phyloP scores from a whole-genome alignment of 2,888 invertebrate genomes.

The Ophion obscuratus region DNA sequence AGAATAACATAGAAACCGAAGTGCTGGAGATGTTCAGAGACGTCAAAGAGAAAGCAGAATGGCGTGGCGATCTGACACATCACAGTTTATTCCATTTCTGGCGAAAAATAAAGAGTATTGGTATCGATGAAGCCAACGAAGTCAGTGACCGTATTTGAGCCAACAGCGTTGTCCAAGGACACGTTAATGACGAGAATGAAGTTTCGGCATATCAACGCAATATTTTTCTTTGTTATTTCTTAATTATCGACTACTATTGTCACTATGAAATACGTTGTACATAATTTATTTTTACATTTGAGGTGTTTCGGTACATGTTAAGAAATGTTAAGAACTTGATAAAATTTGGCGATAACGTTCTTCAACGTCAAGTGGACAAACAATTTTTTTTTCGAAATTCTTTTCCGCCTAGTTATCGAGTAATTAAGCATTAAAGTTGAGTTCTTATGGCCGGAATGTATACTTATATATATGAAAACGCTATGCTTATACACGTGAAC shows the following conservation, averaged over 20 bases:
- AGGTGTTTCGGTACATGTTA: not conserved
- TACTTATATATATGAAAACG: too few relatives aligned
- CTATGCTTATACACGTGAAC: too few relatives aligned
- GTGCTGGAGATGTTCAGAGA: conserved; percentile 8
- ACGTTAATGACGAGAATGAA: conserved; percentile 25
- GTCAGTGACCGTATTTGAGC: conserved; percentile 7
- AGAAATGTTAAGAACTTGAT: too few relatives aligned
- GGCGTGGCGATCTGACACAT: conserved; percentile 60
- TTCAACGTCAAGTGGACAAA: too few relatives aligned
- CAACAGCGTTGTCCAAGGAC: conserved; percentile 34
- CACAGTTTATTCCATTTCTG: conserved; percentile 66
- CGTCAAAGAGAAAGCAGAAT: conserved; percentile 36
- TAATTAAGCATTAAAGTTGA: too few relatives aligned
- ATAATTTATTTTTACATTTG: conserved; percentile 28
- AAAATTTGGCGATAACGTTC: too few relatives aligned
- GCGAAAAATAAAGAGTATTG: conserved; percentile 60
- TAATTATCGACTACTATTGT: conserved; percentile 40
- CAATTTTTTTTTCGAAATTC: too few relatives aligned
- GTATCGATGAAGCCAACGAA: conserved; percentile 35
- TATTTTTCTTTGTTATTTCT: conserved; percentile 33
- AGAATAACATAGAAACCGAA: conserved; percentile 36
- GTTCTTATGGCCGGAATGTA: too few relatives aligned
- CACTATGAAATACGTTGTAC: conserved; percentile 18
- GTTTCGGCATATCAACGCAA: conserved; percentile 35
- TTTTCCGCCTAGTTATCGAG: too few relatives aligned